These are phyloP conservation scores for Thysanoteuthis rhombus DNA, from an alignment of 2,888 invertebrate genomes.

Conservation along the genomic window DNA sequence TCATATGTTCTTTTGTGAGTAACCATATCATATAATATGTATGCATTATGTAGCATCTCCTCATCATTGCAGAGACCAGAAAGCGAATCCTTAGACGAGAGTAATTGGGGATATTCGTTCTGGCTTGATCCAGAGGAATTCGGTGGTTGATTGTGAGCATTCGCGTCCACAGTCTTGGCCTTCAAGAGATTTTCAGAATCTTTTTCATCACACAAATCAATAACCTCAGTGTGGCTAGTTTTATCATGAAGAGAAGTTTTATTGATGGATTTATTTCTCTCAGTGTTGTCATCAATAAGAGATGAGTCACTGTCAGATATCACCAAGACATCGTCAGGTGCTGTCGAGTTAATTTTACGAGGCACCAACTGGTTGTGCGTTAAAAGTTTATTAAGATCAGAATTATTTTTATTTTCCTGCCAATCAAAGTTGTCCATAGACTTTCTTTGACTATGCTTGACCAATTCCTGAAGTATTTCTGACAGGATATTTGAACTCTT, in stretches of 20 bases:
- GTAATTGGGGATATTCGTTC: background rate
- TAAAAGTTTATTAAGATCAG: background rate
- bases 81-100: background rate
- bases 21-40: background rate
- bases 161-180: background rate
- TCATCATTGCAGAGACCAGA: background rate
- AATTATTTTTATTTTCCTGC: background rate
- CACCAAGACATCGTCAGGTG: background rate
- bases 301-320: background rate
- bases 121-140: background rate
- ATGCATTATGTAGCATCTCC: background rate
- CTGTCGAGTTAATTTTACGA: background rate
- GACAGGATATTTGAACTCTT: background rate
- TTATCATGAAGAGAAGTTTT: background rate
- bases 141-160: background rate
- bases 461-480: slow-evolving; percentile 18
- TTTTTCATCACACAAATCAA: background rate
- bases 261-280: background rate
- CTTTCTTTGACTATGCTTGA: background rate
- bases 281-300: background rate
- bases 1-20: background rate
- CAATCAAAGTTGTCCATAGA: background rate
- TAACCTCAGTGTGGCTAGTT: background rate
- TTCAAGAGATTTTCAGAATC: background rate
- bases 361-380: background rate